phyloP scores from a whole-genome alignment of 2,113 vertebrate species.

The Python bivittatus region DNA sequence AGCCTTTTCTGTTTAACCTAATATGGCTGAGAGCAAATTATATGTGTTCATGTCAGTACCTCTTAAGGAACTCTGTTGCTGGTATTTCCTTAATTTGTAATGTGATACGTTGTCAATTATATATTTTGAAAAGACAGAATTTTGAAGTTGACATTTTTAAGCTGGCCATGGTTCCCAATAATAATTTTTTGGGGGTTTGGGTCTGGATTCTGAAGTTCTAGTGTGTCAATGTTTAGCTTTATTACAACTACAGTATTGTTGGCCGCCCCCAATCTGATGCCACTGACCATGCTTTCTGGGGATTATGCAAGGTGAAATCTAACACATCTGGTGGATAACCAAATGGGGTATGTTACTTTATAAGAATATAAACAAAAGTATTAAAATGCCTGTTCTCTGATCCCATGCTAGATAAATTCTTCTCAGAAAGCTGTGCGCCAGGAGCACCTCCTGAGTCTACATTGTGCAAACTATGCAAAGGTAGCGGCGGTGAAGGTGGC shows the following conservation, averaged over 20 bases:
- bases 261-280: not conserved
- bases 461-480: constrained; percentile 78
- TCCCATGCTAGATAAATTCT: constrained; percentile 62
- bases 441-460: constrained; percentile 69
- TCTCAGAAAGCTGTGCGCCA: constrained; percentile 83
- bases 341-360: not conserved
- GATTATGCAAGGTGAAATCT: not conserved
- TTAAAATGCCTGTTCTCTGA: not conserved
- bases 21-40: not conserved
- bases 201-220: not conserved
- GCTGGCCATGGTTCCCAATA: not conserved
- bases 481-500: constrained; percentile 38
- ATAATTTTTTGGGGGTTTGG: not conserved
- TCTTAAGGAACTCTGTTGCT: not conserved
- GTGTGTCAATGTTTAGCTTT: not conserved
- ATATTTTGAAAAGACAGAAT: not conserved
- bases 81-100: not conserved
- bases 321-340: not conserved
- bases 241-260: not conserved
- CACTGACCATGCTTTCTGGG: not conserved
- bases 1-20: not conserved
- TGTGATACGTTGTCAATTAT: not conserved
- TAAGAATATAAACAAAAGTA: not conserved
- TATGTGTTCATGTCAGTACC: not conserved
- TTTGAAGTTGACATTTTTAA: not conserved